Evolutionary conservation across 1,140 invertebrate genomes (phyloP).

Genomic region (Magallana ariakensis): DNA sequence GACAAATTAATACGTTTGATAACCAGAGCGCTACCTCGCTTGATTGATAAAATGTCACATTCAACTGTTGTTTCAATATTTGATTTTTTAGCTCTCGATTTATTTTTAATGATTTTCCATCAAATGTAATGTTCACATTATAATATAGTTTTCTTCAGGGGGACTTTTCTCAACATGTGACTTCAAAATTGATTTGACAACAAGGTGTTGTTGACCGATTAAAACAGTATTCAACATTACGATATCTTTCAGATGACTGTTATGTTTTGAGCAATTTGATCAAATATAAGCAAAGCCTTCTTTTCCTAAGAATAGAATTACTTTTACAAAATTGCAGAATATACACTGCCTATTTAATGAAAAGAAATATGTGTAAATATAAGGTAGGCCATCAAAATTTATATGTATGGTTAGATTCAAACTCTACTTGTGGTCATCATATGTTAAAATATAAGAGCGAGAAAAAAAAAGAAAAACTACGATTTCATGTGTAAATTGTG

Average conservation of each 20-base stretch:
- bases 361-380: too few relatives aligned
- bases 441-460: too few relatives aligned
- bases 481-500: too few relatives aligned
- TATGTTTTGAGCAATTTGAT: too few relatives aligned
- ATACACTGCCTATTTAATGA: too few relatives aligned
- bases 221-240: constrained; percentile 18
- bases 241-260: constrained; percentile 6
- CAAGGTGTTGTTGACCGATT: constrained; percentile 30
- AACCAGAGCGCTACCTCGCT: background rate
- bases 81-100: constrained; percentile 14
- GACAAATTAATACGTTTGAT: constrained; percentile 34
- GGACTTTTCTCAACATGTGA: constrained; percentile 4
- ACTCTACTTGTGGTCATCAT: too few relatives aligned
- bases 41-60: constrained; percentile 25
- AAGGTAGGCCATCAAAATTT: too few relatives aligned
- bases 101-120: constrained; percentile 37
- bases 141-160: constrained; percentile 22
- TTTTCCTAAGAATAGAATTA: too few relatives aligned
- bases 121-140: constrained; percentile 30
- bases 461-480: too few relatives aligned
- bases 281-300: too few relatives aligned
- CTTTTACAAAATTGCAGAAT: too few relatives aligned
- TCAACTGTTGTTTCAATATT: constrained; percentile 38
- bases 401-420: too few relatives aligned
- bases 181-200: constrained; percentile 22